phyloP scores from a whole-genome alignment of 2,888 invertebrate genomes.

The Mythimna vitellina region DNA sequence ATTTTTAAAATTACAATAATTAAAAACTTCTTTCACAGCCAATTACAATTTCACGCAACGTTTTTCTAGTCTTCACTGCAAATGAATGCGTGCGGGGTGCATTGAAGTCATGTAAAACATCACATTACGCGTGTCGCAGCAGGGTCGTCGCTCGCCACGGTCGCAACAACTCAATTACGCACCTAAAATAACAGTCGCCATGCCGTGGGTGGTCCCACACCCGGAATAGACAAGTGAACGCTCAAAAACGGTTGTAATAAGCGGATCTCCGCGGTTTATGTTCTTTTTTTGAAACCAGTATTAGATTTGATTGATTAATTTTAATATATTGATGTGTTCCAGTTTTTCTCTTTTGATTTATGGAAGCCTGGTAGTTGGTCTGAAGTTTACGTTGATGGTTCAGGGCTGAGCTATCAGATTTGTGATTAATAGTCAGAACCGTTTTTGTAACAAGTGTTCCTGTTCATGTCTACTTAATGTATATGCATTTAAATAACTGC shows the following conservation, averaged over 20 bases:
- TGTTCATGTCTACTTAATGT: conserved; percentile 11
- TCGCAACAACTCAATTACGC: conserved; percentile 88
- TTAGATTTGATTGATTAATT: conserved; percentile 67
- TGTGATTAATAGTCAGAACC: conserved; percentile 34
- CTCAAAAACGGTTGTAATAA: conserved; percentile 75
- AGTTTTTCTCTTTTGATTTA: conserved; percentile 60
- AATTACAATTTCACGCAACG: conserved; percentile 34
- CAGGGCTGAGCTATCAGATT: conserved; percentile 14
- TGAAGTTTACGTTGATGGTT: conserved; percentile 26
- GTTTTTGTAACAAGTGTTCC: conserved; percentile 22
- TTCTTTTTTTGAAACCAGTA: conserved; percentile 63
- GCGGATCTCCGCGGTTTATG: conserved; percentile 75
- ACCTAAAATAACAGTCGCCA: conserved; percentile 85
- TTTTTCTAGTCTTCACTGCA: conserved; percentile 53
- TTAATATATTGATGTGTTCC: conserved; percentile 66
- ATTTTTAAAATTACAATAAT: too few relatives aligned
- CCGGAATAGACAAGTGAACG: conserved; percentile 82
- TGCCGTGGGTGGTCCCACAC: conserved; percentile 80
- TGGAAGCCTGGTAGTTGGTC: conserved; percentile 43
- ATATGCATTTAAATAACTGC: conserved; percentile 13
- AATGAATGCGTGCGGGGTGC: conserved; percentile 55
- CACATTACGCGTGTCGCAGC: conserved; percentile 81
- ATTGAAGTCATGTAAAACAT: conserved; percentile 79
- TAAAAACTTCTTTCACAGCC: conserved; percentile 15
- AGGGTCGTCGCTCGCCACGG: conserved; percentile 78